phyloP scores from a whole-genome alignment of 1,140 invertebrate genomes.

The Aphaenogaster rudis region DNA sequence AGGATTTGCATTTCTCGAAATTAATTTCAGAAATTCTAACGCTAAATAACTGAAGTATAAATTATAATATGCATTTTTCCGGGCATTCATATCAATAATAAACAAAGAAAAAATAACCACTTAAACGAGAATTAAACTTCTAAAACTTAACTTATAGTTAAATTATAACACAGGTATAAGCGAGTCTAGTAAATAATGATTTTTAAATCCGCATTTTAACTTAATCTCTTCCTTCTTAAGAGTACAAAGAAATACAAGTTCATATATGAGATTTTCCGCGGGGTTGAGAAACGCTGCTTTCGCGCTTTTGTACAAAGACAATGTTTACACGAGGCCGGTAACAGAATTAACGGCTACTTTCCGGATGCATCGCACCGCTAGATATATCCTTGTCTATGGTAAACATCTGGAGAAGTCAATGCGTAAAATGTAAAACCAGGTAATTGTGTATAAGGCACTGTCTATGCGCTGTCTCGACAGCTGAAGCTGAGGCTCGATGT shows the following conservation, averaged over 20 bases:
- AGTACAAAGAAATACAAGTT: background rate
- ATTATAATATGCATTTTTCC: background rate
- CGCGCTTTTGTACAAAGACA: conserved; percentile 67
- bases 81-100: background rate
- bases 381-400: conserved; percentile 72
- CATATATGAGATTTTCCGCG: background rate
- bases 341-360: conserved; percentile 51
- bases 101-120: background rate
- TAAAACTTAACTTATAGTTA: conserved; percentile 9
- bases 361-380: conserved; percentile 44
- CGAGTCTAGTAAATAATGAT: background rate
- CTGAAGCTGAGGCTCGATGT: conserved; percentile 61
- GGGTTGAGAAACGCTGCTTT: conserved; percentile 47
- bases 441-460: conserved; percentile 76
- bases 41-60: background rate
- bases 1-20: background rate
- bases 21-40: background rate
- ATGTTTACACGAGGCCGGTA: conserved; percentile 74
- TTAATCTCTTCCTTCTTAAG: background rate
- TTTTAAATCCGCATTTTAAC: background rate
- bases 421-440: conserved; percentile 74
- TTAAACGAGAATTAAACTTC: background rate
- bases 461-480: conserved; percentile 74
- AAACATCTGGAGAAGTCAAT: conserved; percentile 74
- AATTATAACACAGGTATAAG: conserved; percentile 20